Percentiles rank a stretch among this genome's conserved stretches.
Conservation (phyloP, 2,888 invertebrate species). For the Polyommatus iphigenia region DNA sequence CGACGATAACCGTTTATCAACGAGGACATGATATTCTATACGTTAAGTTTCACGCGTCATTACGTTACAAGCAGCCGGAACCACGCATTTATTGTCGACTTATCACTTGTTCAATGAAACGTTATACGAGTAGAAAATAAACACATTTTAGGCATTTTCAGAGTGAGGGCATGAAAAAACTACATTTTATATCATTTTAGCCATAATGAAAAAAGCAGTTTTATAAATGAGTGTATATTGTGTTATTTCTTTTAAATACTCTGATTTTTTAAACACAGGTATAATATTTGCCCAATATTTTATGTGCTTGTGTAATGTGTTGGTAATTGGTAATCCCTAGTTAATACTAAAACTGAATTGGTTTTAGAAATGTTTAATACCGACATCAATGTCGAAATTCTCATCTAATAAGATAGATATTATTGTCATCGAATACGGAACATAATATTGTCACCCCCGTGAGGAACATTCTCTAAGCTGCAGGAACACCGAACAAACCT, state of each 20-base stretch:
- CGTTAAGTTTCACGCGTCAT: slow-evolving; percentile 48
- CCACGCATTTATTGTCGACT: slow-evolving; percentile 1
- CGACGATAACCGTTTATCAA: slow-evolving; percentile 15
- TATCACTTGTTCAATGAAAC: slow-evolving; percentile 5
- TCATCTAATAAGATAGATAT: background rate
- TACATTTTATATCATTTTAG: too few relatives aligned
- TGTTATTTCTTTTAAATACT: too few relatives aligned
- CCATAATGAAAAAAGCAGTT: too few relatives aligned
- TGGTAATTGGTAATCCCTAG: too few relatives aligned
- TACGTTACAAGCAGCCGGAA: slow-evolving; percentile 36
- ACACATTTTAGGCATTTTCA: background rate
- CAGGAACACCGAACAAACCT: slow-evolving; percentile 43
- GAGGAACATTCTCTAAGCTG: slow-evolving; percentile 36
- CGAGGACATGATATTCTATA: slow-evolving; percentile 29
- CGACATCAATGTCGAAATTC: too few relatives aligned
- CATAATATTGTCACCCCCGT: background rate
- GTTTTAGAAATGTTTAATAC: too few relatives aligned
- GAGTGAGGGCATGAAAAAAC: background rate
- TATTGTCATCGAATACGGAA: background rate
- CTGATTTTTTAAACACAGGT: too few relatives aligned
- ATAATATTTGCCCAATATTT: too few relatives aligned
- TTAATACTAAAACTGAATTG: too few relatives aligned
- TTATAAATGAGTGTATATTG: too few relatives aligned
- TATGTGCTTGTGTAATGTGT: too few relatives aligned
- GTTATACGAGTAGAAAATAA: slow-evolving; percentile 9